Evolutionary conservation across 2,797 vertebrate genomes (phyloP).

Genomic region (Brotula barbata): DNA sequence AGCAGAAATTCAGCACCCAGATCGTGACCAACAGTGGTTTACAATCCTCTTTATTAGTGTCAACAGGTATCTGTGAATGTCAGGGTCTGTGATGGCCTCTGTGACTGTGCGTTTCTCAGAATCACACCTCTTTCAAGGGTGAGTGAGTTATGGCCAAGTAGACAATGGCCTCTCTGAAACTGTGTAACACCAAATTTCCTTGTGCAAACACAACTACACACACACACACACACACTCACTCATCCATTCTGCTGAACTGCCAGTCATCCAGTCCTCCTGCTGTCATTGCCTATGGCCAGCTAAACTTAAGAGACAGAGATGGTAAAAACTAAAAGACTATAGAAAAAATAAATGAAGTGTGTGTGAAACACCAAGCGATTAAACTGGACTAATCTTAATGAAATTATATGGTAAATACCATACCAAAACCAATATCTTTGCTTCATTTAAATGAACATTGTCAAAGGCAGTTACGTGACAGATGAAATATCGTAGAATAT

Average conservation of each 20-base stretch:
- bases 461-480: neutral
- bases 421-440: neutral
- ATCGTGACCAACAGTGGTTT: too few species aligned
- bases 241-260: conserved; percentile 37
- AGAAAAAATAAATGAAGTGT: neutral
- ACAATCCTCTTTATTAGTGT: conserved; percentile 15
- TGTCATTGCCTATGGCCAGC: conserved; percentile 40
- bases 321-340: conserved; percentile 8
- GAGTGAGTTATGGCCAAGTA: conserved; percentile 36
- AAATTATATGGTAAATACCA: conserved; percentile 1
- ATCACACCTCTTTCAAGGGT: conserved; percentile 57
- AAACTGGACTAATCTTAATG: neutral
- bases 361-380: neutral
- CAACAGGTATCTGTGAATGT: conserved; percentile 45
- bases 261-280: conserved; percentile 15
- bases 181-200: conserved; percentile 16
- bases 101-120: conserved; percentile 60
- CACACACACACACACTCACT: conserved; percentile 19
- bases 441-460: neutral
- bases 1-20: too few species aligned
- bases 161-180: conserved; percentile 63
- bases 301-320: conserved; percentile 20
- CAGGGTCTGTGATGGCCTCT: conserved; percentile 15
- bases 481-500: conserved; percentile 2
- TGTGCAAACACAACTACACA: conserved; percentile 28